A percentile compares a stretch with the other conserved stretches of the same genome.
These are phyloP conservation scores for Cepaea nemoralis DNA, from an alignment of 1,140 invertebrate genomes.

Conservation along the genomic window DNA sequence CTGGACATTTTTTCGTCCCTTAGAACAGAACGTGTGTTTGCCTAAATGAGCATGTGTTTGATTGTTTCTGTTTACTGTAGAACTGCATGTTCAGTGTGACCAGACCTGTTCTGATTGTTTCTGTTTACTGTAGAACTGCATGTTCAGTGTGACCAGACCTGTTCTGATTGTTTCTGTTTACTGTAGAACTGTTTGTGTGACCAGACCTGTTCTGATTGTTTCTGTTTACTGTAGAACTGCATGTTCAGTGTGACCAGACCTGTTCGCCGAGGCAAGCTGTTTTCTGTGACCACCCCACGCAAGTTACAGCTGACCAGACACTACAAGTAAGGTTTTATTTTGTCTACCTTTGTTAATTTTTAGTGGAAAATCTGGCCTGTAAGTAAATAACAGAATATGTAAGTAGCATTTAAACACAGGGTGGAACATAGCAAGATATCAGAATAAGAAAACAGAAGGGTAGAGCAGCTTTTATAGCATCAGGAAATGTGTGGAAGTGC, in stretches of 20 bases:
- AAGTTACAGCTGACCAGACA: conserved; percentile 94
- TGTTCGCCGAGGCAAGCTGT: conserved; percentile 89
- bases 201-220: neutral
- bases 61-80: neutral
- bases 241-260: conserved; percentile 95
- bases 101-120: neutral
- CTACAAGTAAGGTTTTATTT: conserved; percentile 75
- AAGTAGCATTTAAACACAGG: no score
- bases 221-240: conserved; percentile 78
- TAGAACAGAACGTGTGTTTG: no score
- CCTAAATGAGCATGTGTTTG: no score
- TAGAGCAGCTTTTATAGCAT: no score
- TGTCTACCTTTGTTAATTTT: neutral
- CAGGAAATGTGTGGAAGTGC: no score
- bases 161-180: conserved; percentile 76
- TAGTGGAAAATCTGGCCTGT: no score
- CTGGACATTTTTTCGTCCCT: no score
- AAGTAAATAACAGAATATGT: no score
- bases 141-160: conserved; percentile 94
- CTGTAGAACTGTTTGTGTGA: no score
- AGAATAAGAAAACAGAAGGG: no score
- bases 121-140: conserved; percentile 79
- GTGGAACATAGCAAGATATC: no score
- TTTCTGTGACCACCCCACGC: conserved; percentile 84
- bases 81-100: conserved; percentile 75